Evolutionary conservation across 2,797 vertebrate species (phyloP), one percentile per base, ranked within the genome.

Genomic region (Chaunax sp.): DNA sequence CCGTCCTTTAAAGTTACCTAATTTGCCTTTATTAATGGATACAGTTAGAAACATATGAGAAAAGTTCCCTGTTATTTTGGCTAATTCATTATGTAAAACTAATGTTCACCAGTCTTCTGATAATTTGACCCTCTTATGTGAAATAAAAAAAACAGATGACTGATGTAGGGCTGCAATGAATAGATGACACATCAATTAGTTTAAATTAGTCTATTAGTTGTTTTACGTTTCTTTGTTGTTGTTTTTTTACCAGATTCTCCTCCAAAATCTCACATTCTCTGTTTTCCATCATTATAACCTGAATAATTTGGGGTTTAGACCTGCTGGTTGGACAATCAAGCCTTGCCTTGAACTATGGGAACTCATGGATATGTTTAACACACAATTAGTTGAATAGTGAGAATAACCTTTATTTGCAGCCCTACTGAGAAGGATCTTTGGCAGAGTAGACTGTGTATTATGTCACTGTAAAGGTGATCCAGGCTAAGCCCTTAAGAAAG

Each of bases 11-110:
- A 26, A 50, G 20, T 63, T 47, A 37, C 16, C 23, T 25, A 44
- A 67, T 76, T 47, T n/a, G 20, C 6, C 15, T 87, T 87, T 86
- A 83, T 83, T 79, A 37, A 68, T 41, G 19, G 9, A 10, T 61
- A 56, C 38, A 64, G 19, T 59, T 38, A 30, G 25, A 22, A 40
- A 68, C 26, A 68, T 19, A 56, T 3, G n/a, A 44, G 19, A 52
- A 11, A 49, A 18, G 18, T 38, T 33, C 38, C 53, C 13, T 25
- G 12, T 20, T 35, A 37, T 23, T 61, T 47, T 40, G 30, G 19
- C 13, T 18, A 16, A 22, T 50, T 57, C n/a, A 35, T 18, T 50
- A 35, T n/a, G 16, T 44, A 23, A 75, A 67, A 58, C 57, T 53
- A 30, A 69, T 43, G 33, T 12, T 43, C 52, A 45, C 23, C 15